Evolutionary conservation across 2,888 invertebrate genomes (phyloP).

Genomic region (Smittia aterrima): DNA sequence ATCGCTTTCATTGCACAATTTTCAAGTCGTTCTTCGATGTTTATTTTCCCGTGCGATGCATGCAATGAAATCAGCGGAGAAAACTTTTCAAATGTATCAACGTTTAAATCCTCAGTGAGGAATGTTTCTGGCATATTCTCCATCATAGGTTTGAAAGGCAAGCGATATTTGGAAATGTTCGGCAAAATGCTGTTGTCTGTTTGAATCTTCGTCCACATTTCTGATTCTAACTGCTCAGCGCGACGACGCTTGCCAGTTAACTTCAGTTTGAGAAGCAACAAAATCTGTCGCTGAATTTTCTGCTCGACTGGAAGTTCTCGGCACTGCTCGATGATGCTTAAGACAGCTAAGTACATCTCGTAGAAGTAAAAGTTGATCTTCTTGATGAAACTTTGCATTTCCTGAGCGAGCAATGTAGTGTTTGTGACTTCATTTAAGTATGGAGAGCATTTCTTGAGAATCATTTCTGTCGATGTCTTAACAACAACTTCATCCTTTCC

Average conservation of each 20-base stretch:
- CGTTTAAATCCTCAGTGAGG: slow-evolving; percentile 49
- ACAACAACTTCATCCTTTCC: slow-evolving; percentile 51
- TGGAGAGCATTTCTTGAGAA: slow-evolving; percentile 49
- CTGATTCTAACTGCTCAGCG: slow-evolving; percentile 49
- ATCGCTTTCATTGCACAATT: slow-evolving; percentile 50
- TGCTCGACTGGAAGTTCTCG: slow-evolving; percentile 50
- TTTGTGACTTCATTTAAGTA: slow-evolving; percentile 52
- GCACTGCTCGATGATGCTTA: slow-evolving; percentile 51
- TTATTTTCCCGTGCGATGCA: slow-evolving; percentile 45
- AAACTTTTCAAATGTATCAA: slow-evolving; percentile 54
- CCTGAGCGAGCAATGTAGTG: slow-evolving; percentile 48
- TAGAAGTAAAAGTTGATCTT: slow-evolving; percentile 52
- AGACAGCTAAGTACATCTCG: slow-evolving; percentile 52
- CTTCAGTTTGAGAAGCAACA: slow-evolving; percentile 52
- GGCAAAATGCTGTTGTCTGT: slow-evolving; percentile 51
- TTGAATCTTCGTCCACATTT: slow-evolving; percentile 52
- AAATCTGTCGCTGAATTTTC: slow-evolving; percentile 51
- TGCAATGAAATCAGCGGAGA: slow-evolving; percentile 53
- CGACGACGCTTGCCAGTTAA: slow-evolving; percentile 49
- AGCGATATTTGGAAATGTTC: slow-evolving; percentile 52
- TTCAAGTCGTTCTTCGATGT: slow-evolving; percentile 45
- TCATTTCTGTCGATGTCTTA: slow-evolving; percentile 48
- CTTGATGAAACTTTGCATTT: slow-evolving; percentile 42
- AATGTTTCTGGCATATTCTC: slow-evolving; percentile 49
- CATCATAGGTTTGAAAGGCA: slow-evolving; percentile 52